These are phyloP conservation scores for Luperina testacea DNA, from an alignment of 2,888 invertebrate species.

Conservation along the genomic window DNA sequence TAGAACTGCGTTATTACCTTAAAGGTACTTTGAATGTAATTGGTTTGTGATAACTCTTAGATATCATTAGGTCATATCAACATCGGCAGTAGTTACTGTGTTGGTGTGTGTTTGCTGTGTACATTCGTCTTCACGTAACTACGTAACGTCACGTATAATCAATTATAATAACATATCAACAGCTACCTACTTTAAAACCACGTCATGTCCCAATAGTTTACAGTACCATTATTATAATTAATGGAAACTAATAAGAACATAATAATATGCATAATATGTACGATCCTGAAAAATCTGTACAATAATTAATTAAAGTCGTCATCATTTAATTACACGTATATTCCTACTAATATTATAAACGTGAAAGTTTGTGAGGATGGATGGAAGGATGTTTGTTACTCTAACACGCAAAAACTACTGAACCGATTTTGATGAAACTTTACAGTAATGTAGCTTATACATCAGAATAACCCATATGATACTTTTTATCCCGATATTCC, in stretches of 20 bases:
- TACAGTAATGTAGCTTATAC: no score
- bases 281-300: neutral
- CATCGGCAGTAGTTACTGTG: neutral
- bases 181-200: neutral
- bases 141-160: no score
- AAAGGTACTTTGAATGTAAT: constrained; percentile 15
- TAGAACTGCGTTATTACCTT: neutral
- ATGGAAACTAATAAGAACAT: neutral
- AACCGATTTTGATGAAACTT: no score
- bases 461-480: no score
- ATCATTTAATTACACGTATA: constrained; percentile 3
- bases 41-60: constrained; percentile 9
- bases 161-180: neutral
- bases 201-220: constrained; percentile 13
- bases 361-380: no score
- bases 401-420: no score
- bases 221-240: neutral
- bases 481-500: no score
- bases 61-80: constrained; percentile 26
- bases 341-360: no score
- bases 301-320: constrained; percentile 8
- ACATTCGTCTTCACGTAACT: neutral
- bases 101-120: neutral
- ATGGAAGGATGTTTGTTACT: no score
- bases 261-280: no score